These are phyloP conservation scores for Aurelia aurita DNA, from an alignment of 30 jellyfish, hydroid and myxozoan genomes.

Conservation along the genomic window DNA sequence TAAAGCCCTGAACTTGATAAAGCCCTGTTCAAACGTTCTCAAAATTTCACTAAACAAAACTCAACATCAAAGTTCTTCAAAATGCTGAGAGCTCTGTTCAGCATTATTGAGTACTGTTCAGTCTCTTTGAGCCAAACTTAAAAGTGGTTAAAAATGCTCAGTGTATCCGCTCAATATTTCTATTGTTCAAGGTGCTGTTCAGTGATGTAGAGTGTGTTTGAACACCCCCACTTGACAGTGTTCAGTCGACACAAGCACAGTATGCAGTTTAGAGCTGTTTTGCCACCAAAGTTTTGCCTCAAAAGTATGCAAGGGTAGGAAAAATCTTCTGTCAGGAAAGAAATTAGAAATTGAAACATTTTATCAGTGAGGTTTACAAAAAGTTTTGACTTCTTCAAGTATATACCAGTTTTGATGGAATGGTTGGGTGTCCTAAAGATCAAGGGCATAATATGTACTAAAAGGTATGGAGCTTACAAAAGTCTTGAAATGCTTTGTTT, in stretches of 20 bases:
- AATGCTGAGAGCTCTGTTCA: neutral
- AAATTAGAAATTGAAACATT: too few species aligned
- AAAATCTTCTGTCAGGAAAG: too few species aligned
- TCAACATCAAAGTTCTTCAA: neutral
- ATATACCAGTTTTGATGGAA: too few species aligned
- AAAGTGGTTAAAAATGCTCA: neutral
- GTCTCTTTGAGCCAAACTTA: neutral
- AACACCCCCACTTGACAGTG: neutral
- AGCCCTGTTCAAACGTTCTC: neutral
- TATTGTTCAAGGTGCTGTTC: neutral
- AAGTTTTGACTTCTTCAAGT: too few species aligned
- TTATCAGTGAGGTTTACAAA: too few species aligned
- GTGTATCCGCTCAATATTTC: neutral
- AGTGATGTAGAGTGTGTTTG: conserved; percentile 4
- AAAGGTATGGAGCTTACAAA: too few species aligned
- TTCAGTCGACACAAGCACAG: neutral
- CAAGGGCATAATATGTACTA: too few species aligned
- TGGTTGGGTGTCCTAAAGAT: too few species aligned
- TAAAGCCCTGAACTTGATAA: neutral
- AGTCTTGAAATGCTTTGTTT: too few species aligned
- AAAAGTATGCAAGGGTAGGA: neutral
- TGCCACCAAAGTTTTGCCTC: conserved; percentile 1
- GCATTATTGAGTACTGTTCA: neutral
- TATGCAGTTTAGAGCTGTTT: neutral
- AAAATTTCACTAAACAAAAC: neutral